Base-by-base conservation (phyloP, 2,797 vertebrate species). In the Anabas testudineus region DNA sequence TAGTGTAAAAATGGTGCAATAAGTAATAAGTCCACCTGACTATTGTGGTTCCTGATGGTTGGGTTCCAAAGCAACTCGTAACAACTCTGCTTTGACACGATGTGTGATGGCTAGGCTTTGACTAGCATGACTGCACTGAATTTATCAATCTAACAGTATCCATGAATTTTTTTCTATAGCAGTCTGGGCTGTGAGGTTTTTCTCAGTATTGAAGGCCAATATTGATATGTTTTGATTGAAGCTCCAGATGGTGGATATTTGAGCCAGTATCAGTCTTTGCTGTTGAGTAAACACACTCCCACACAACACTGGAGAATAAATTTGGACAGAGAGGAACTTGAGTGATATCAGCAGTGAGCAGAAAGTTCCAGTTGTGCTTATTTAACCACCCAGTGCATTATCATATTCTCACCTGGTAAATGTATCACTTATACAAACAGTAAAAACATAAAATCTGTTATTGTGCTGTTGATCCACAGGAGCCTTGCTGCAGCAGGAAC, bases 401-500 rank as follows among this genome's bases (percentile, higher is more conserved):
- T 32, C 21, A 4, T 4, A 34, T 7, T 15, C 15, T 34, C 0
- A 1, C 7, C 19, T 26, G n/a, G 47, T 43, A 8, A 39, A 19
- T 54, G 65, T 5, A 43, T 54, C 54, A 18, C n/a, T 24, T 34
- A 16, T 37, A 24, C 15, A 12, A 59, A 45, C 2, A 28, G 30
- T 28, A 14, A 61, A 45, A 37, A 7, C 21, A 10, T 14, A 4
- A 34, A 21, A 54, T 53, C 26, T 26, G 2, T 13, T n/a, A 7
- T 6, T 63, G 52, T 51, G 39, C 18, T 55, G 28, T 52, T 49
- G 48, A 19, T 74, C 59, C 47, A 54, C 83, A 94, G 91, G 87
- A 74, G 82, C 91, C 10, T 1, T 2, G 63, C 76, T 84, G 21
- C 67, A 65, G 67, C 67, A 75, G 71, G 88, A 93, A 64, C 83